Percentiles rank a stretch among this genome's conserved stretches.
phyloP scores from a whole-genome alignment of 2,113 vertebrate species.

The Heterotilapia buettikoferi region DNA sequence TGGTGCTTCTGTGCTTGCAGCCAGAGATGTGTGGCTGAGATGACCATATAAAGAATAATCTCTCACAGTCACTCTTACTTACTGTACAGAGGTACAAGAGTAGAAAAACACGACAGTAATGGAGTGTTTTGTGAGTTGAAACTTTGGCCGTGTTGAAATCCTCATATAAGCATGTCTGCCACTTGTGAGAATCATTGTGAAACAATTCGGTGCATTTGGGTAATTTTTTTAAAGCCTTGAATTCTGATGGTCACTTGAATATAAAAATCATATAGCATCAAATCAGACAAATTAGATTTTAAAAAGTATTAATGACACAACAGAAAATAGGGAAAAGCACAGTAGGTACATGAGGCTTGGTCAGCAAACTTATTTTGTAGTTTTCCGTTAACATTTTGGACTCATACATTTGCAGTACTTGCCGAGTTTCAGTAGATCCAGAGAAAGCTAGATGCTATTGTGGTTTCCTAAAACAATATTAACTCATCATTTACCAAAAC shows the following conservation, averaged over 20 bases:
- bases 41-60: background rate
- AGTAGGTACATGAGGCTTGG: fast-evolving
- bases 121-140: fast-evolving
- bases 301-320: fast-evolving
- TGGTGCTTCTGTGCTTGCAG: background rate
- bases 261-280: background rate
- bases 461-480: background rate
- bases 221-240: background rate
- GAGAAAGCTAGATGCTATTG: background rate
- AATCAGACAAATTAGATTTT: fast-evolving
- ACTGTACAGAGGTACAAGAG: background rate
- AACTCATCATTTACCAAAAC: fast-evolving
- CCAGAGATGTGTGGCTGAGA: background rate
- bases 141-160: background rate
- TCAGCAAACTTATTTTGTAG: background rate
- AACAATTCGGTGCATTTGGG: fast-evolving
- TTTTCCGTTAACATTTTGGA: fast-evolving
- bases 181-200: background rate
- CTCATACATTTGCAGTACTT: background rate
- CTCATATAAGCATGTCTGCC: fast-evolving
- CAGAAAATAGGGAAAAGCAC: background rate
- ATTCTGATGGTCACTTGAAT: background rate
- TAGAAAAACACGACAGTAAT: background rate
- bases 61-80: background rate
- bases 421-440: background rate